Percentiles rank a stretch among this genome's conserved stretches.
These are phyloP conservation scores for Tuberolachnus salignus DNA, from an alignment of 2,888 invertebrate genomes.

Conservation along the genomic window DNA sequence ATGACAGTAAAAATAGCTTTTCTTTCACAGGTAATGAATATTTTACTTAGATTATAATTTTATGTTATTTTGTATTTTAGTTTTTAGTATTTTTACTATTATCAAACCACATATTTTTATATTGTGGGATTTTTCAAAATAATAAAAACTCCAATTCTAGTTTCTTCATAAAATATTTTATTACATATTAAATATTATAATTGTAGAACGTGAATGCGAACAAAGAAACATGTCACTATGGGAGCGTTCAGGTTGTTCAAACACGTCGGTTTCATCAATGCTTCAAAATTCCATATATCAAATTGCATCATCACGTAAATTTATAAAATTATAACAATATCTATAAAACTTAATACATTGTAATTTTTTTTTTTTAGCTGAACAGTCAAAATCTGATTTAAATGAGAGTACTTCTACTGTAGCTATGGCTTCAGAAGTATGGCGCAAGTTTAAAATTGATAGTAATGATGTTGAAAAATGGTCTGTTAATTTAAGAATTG, in stretches of 20 bases:
- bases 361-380: slow-evolving; percentile 29
- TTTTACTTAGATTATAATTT: neutral
- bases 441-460: slow-evolving; percentile 71
- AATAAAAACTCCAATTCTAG: too few species aligned
- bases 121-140: too few species aligned
- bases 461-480: slow-evolving; percentile 75
- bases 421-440: slow-evolving; percentile 63
- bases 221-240: slow-evolving; percentile 41
- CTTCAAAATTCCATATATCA: slow-evolving; percentile 53
- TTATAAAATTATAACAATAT: neutral
- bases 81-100: too few species aligned
- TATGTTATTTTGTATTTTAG: too few species aligned
- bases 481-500: slow-evolving; percentile 66
- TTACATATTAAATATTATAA: neutral
- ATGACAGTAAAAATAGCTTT: slow-evolving; percentile 50
- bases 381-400: slow-evolving; percentile 48
- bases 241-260: slow-evolving; percentile 51
- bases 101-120: too few species aligned
- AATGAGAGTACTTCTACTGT: slow-evolving; percentile 53
- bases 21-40: slow-evolving; percentile 35
- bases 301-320: slow-evolving; percentile 51
- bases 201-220: slow-evolving; percentile 43
- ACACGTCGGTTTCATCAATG: slow-evolving; percentile 47
- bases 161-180: too few species aligned
- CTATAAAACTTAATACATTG: neutral